phyloP scores from a whole-genome alignment of 2,113 vertebrate species.

The Entelurus aequoreus region DNA sequence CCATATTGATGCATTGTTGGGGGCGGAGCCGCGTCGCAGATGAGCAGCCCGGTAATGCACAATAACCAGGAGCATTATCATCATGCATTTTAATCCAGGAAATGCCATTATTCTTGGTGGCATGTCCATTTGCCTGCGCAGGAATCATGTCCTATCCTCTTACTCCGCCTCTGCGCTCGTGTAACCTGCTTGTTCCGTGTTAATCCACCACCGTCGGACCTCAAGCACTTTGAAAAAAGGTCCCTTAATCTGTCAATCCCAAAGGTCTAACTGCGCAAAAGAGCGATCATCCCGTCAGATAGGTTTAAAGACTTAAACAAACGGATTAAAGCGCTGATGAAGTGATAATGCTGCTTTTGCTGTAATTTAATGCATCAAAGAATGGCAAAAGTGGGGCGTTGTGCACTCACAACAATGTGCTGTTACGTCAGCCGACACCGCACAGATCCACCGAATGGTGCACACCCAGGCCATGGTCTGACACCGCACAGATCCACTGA shows the following conservation, averaged over 20 bases:
- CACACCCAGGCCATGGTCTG: too few species aligned
- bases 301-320: slow-evolving; percentile 70
- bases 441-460: neutral
- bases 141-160: slow-evolving; percentile 51
- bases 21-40: slow-evolving; percentile 53
- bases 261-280: slow-evolving; percentile 70
- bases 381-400: slow-evolving; percentile 57
- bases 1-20: slow-evolving; percentile 68
- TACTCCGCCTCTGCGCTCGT: slow-evolving; percentile 35
- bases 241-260: slow-evolving; percentile 64
- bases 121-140: slow-evolving; percentile 54
- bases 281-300: slow-evolving; percentile 70
- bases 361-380: slow-evolving; percentile 65
- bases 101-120: slow-evolving; percentile 67
- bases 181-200: slow-evolving; percentile 51
- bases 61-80: slow-evolving; percentile 69
- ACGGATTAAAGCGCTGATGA: slow-evolving; percentile 66
- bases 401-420: slow-evolving; percentile 62
- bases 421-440: slow-evolving; percentile 36
- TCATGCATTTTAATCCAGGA: slow-evolving; percentile 62
- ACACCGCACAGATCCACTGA: too few species aligned
- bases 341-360: slow-evolving; percentile 69
- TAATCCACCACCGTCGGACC: slow-evolving; percentile 63
- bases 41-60: slow-evolving; percentile 65
- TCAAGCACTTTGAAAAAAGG: slow-evolving; percentile 65